A percentile compares a stretch with the other conserved stretches of the same genome.
These are phyloP conservation scores for Emmelina monodactyla DNA, from an alignment of 2,888 invertebrate genomes.

Conservation along the genomic window DNA sequence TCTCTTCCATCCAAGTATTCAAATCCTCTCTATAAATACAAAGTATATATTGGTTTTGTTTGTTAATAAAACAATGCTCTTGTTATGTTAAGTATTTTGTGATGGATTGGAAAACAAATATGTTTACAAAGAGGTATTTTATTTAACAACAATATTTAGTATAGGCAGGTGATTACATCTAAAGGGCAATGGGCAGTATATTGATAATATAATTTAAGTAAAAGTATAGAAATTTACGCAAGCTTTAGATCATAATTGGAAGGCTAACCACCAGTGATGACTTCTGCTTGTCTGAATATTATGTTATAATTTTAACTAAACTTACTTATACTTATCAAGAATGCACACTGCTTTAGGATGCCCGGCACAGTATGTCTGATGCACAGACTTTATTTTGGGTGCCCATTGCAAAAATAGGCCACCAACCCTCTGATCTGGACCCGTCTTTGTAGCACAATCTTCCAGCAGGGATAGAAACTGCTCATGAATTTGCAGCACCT, in stretches of 20 bases:
- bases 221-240: not conserved
- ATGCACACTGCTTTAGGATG: conserved; percentile 96
- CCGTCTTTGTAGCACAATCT: conserved; percentile 75
- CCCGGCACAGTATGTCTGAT: conserved; percentile 88
- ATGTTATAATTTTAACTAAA: conserved; percentile 15
- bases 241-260: too few relatives aligned
- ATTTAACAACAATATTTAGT: too few relatives aligned
- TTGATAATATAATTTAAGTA: not conserved
- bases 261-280: too few relatives aligned
- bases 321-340: conserved; percentile 91
- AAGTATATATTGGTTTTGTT: too few relatives aligned
- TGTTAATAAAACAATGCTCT: too few relatives aligned
- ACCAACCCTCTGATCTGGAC: conserved; percentile 85
- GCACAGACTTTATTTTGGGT: conserved; percentile 81
- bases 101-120: too few relatives aligned
- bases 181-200: not conserved
- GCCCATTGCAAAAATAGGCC: conserved; percentile 89
- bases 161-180: too few relatives aligned
- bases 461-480: conserved; percentile 81
- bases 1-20: conserved; percentile 86
- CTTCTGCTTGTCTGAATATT: too few relatives aligned
- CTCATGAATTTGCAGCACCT: conserved; percentile 86
- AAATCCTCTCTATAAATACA: conserved; percentile 73
- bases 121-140: too few relatives aligned
- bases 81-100: too few relatives aligned